These are phyloP conservation scores for Sarcophaga variegata DNA, from an alignment of 2,888 invertebrate species.

Conservation along the genomic window DNA sequence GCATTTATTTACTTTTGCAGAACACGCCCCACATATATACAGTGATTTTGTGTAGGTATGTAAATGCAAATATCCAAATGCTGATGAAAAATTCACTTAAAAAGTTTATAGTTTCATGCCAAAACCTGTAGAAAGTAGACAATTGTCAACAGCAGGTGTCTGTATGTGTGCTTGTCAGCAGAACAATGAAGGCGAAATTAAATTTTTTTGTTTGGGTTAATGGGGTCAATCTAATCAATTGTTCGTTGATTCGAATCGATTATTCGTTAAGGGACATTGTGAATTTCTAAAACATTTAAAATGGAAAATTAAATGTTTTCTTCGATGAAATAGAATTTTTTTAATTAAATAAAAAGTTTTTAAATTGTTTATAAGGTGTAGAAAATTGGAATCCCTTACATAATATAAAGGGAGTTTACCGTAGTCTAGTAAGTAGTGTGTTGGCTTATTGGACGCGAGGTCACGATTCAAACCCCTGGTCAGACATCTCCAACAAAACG, in stretches of 20 bases:
- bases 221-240: constrained; percentile 62
- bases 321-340: constrained; percentile 2
- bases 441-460: too few species aligned
- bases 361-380: too few species aligned
- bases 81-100: constrained; percentile 17
- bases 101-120: constrained; percentile 12
- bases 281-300: neutral
- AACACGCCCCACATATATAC: constrained; percentile 49
- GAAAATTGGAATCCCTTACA: too few species aligned
- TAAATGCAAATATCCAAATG: neutral
- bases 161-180: constrained; percentile 26
- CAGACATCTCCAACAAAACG: too few species aligned
- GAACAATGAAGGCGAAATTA: constrained; percentile 12
- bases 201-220: constrained; percentile 54
- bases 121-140: constrained; percentile 10
- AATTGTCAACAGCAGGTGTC: constrained; percentile 34
- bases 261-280: constrained; percentile 28
- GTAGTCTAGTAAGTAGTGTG: too few species aligned
- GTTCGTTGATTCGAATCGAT: constrained; percentile 45
- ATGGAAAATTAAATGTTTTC: neutral
- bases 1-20: constrained; percentile 56
- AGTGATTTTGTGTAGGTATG: constrained; percentile 8
- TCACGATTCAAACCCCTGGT: fast-evolving
- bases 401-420: too few species aligned
- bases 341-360: neutral